phyloP scores from a whole-genome alignment of 2,797 vertebrate genomes.

The Coccyzus lansbergi region DNA sequence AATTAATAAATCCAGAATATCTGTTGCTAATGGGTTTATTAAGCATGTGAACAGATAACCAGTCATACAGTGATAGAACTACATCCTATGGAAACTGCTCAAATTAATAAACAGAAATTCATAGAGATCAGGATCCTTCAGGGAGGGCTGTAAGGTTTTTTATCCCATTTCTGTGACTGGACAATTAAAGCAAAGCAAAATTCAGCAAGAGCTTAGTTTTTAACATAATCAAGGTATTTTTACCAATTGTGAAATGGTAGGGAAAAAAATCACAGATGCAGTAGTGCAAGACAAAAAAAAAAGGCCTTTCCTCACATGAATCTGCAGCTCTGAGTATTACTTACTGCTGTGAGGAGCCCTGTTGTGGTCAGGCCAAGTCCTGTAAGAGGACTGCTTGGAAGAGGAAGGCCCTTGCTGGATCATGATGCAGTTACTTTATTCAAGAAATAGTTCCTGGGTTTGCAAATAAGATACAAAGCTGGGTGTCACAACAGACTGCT shows the following conservation, averaged over 20 bases:
- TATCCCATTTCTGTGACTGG: neutral
- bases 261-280: neutral
- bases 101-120: neutral
- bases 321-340: neutral
- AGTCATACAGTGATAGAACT: neutral
- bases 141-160: neutral
- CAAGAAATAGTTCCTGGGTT: conserved; percentile 10
- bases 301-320: conserved; percentile 16
- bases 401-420: conserved; percentile 3
- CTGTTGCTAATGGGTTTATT: neutral
- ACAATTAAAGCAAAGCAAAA: neutral
- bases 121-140: neutral
- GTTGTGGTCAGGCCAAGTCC: neutral
- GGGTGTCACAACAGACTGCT: neutral
- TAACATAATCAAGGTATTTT: neutral
- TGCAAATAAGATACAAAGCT: neutral
- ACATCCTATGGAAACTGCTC: neutral
- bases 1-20: conserved; percentile 3
- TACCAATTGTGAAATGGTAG: neutral
- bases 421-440: neutral
- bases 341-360: conserved; percentile 11
- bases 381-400: neutral
- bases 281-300: conserved; percentile 3
- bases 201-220: neutral
- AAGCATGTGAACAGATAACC: neutral